Base-by-base conservation (phyloP, 2,113 vertebrate species). In the Microtus ochrogaster region DNA sequence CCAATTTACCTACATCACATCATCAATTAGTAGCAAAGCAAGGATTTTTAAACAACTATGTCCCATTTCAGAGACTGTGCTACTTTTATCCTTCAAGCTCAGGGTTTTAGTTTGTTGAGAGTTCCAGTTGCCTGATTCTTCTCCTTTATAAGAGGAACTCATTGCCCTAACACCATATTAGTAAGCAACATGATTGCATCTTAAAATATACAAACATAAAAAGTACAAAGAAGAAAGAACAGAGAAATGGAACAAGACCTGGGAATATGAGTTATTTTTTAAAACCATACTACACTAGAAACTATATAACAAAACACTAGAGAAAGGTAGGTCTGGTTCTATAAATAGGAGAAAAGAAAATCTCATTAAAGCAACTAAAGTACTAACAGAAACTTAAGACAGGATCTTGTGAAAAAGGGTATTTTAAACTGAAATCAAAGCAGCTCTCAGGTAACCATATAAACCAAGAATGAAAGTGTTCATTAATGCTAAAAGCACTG, bases 341-440 rank as follows among this genome's bases (percentile, higher is more conserved):
- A 96, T 93, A 97, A 93, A 95, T 93, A 94, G 49, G 68, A 96
- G 82, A 89, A 92, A 95, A 97, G 89, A 89, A 95, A 94, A 96
- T 87, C 41, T 94, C 82, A 97, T 94, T 95, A 94, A 97, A 96
- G 96, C 91, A 94, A 70, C 30, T 63, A 90, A 94, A 96, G 87
- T 63, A 93, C 73, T 96, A 86, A 81, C 55, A 97, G 61, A 47
- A 97, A 91, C 92, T 95, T 95, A 90, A 95, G 61, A 92, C 66
- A 97, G 52, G 73, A 89, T 49, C 33, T 96, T 90, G 91, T 93
- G 33, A 68, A 92, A 95, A 93, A 44, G 73, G 22, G 13, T 87
- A 94, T 97, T 97, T 96, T 89, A 89, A 92, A 94, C 87, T 95
- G 63, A 79, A 95, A 95, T 28, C 3, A 1, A 97, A 91, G 94